Evolutionary conservation across 2,113 vertebrate species (phyloP).

Genomic region (Himantopus leucocephalus): DNA sequence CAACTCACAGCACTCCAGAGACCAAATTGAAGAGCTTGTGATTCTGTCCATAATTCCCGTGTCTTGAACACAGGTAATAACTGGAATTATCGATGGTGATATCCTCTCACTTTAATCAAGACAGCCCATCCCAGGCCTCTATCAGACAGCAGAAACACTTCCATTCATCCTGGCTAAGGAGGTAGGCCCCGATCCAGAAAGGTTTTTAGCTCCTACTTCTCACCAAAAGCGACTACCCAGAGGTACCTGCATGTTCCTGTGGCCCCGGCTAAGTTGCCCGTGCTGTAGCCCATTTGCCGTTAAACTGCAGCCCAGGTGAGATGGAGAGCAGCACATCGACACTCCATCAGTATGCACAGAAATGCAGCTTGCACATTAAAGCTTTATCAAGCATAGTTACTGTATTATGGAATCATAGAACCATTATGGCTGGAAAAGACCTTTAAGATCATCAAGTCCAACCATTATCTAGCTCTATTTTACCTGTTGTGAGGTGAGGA

Average conservation of each 20-base stretch:
- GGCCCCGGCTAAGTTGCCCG: rapidly evolving
- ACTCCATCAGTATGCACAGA: background rate
- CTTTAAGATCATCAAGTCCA: too few species aligned
- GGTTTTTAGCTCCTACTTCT: background rate
- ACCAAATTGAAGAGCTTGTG: background rate
- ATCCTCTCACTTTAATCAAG: background rate
- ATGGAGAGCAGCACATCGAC: background rate
- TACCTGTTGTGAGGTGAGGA: background rate
- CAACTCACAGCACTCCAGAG: background rate
- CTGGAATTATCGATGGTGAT: background rate
- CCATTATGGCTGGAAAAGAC: too few species aligned
- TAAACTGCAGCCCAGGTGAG: background rate
- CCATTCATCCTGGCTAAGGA: background rate
- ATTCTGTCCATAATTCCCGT: background rate
- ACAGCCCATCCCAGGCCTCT: background rate
- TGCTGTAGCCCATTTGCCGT: background rate
- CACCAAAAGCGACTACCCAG: background rate
- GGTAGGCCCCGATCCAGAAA: background rate
- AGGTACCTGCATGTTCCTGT: background rate
- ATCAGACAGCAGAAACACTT: background rate
- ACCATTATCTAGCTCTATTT: background rate
- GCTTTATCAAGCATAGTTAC: background rate
- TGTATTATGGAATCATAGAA: background rate
- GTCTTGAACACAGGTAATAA: background rate
- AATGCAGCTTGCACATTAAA: background rate